A percentile compares a stretch with the other conserved stretches of the same genome.
phyloP scores from a whole-genome alignment of 1,140 invertebrate species.

The Rhyzopertha dominica region DNA sequence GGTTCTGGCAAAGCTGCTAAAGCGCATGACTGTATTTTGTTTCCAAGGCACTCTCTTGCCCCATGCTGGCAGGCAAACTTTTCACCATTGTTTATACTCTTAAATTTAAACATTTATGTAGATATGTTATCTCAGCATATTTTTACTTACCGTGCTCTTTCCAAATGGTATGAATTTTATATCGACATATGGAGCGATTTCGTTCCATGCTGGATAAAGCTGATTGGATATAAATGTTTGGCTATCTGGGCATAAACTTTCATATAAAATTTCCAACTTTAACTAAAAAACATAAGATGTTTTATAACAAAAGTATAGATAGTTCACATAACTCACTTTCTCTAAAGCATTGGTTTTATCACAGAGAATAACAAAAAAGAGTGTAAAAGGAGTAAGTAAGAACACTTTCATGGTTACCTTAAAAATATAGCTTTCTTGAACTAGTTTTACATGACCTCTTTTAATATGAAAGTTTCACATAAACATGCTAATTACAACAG shows the following conservation, averaged over 20 bases:
- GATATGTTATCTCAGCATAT: neutral
- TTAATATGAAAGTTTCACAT: no score
- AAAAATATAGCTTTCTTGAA: no score
- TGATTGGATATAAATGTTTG: conserved; percentile 59
- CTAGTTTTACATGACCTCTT: no score
- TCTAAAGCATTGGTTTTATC: no score
- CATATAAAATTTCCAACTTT: conserved; percentile 62
- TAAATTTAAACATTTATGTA: conserved; percentile 3
- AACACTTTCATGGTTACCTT: no score
- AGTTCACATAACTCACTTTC: no score
- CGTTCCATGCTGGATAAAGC: conserved; percentile 47
- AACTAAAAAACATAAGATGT: conserved; percentile 23
- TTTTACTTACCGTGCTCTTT: conserved; percentile 59
- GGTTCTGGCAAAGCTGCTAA: conserved; percentile 26
- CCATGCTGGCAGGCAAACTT: conserved; percentile 40
- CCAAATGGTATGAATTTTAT: conserved; percentile 68
- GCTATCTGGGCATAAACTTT: conserved; percentile 76
- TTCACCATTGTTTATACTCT: conserved; percentile 30
- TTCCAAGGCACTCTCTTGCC: conserved; percentile 35
- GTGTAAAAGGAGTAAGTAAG: no score
- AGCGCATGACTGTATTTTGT: conserved; percentile 36
- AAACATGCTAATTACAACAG: no score
- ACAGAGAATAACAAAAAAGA: no score
- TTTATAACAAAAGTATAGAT: no score
- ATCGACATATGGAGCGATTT: conserved; percentile 49